A percentile compares a stretch with the other conserved stretches of the same genome.
These are phyloP conservation scores for Xestia c-nigrum DNA, from an alignment of 2,888 invertebrate genomes.

Conservation along the genomic window DNA sequence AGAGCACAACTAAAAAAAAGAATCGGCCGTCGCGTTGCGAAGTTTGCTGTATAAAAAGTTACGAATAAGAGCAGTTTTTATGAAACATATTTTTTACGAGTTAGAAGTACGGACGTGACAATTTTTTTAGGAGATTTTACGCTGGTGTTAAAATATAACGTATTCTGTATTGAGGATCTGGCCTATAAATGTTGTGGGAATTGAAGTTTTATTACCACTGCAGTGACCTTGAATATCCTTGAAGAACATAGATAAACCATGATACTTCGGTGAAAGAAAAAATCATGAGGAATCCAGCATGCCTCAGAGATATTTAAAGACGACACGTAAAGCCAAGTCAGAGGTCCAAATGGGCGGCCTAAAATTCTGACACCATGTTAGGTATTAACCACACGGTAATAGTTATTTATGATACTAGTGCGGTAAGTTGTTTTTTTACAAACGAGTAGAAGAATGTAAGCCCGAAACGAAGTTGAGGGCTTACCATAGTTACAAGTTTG, in stretches of 20 bases:
- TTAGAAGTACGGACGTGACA: constrained; percentile 7
- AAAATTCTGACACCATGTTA: too few species aligned
- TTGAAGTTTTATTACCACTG: neutral
- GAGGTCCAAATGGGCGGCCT: too few species aligned
- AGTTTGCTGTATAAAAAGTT: constrained; percentile 53
- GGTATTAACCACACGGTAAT: too few species aligned
- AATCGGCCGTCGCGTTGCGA: constrained; percentile 19
- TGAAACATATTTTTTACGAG: constrained; percentile 37
- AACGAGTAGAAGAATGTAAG: too few species aligned
- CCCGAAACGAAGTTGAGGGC: too few species aligned
- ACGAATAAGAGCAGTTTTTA: constrained; percentile 34
- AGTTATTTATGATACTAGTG: too few species aligned
- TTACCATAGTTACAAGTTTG: too few species aligned
- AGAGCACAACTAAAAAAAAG: constrained; percentile 41
- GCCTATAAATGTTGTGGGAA: neutral
- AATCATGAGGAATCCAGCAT: too few species aligned
- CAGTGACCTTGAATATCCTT: neutral
- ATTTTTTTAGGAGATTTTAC: constrained; percentile 4
- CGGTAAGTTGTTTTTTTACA: too few species aligned
- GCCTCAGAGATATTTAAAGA: too few species aligned
- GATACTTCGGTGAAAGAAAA: neutral
- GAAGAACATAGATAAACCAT: neutral
- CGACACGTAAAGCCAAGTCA: too few species aligned
- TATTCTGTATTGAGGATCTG: neutral
- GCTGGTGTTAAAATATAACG: constrained; percentile 3